A percentile compares a stretch with the other conserved stretches of the same genome.
phyloP scores from a whole-genome alignment of 2,888 invertebrate genomes.

The Tipula helvola region DNA sequence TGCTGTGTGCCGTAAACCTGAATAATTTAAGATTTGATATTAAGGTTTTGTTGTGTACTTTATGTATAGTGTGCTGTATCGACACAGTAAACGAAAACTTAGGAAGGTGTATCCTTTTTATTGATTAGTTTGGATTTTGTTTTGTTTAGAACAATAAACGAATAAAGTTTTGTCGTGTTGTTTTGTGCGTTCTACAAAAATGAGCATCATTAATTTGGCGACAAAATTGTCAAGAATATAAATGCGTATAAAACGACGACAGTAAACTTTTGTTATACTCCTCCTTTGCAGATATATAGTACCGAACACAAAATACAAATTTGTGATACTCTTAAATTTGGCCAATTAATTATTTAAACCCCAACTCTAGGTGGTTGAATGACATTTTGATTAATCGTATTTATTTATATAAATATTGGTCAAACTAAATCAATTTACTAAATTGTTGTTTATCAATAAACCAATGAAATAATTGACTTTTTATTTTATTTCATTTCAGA shows the following conservation, averaged over 20 bases:
- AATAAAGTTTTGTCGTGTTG: not conserved
- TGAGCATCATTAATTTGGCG: not conserved
- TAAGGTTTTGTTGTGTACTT: not conserved
- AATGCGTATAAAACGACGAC: not conserved
- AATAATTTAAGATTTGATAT: not conserved
- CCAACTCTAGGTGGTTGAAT: not conserved
- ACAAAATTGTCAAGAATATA: not conserved
- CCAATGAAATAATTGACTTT: not conserved
- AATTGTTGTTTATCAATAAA: not conserved
- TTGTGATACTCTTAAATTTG: not conserved
- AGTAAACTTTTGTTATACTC: not conserved
- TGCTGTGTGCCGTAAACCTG: not conserved
- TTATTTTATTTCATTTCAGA: conserved; percentile 39
- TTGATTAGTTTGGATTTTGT: not conserved
- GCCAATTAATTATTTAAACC: not conserved
- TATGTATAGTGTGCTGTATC: not conserved
- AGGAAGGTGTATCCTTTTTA: not conserved
- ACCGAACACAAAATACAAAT: not conserved
- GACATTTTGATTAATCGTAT: not conserved
- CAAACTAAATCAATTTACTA: not conserved
- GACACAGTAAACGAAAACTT: too few relatives aligned
- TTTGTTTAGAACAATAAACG: not conserved
- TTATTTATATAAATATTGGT: not conserved
- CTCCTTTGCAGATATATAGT: not conserved
- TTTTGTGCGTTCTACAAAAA: not conserved